Percentiles rank a stretch among this genome's conserved stretches.
These are phyloP conservation scores for Gymnoscopelus microlampas DNA, from an alignment of 2,797 vertebrate species.

Conservation along the genomic window DNA sequence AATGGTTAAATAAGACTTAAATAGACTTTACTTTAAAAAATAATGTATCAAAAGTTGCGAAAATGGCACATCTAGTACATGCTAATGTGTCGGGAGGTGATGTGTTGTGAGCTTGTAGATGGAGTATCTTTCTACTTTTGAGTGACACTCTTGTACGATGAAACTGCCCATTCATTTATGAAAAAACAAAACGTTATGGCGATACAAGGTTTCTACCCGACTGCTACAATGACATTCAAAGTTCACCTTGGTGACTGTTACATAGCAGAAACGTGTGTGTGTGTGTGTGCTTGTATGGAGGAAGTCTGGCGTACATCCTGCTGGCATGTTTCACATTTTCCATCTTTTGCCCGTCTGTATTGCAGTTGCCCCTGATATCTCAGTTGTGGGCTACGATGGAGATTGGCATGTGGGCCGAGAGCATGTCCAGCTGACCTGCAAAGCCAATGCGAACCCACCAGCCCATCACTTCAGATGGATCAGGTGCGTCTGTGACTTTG, in stretches of 20 bases:
- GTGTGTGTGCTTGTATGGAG: neutral
- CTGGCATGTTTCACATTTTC: neutral
- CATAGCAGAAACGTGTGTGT: neutral
- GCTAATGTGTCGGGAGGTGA: no score
- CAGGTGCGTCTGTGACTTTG: constrained; percentile 82
- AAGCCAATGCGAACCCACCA: constrained; percentile 94
- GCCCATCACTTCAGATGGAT: constrained; percentile 93
- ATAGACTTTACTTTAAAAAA: no score
- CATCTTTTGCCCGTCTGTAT: neutral
- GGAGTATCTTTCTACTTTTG: no score
- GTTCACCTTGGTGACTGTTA: neutral
- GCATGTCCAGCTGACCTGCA: constrained; percentile 93
- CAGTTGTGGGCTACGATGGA: constrained; percentile 93
- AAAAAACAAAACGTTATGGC: no score
- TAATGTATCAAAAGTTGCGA: no score
- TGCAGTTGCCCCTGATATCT: constrained; percentile 94
- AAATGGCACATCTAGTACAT: no score
- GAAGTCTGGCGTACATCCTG: neutral
- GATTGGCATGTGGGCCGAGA: constrained; percentile 95
- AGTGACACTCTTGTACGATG: no score
- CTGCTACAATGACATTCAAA: neutral
- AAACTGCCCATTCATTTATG: no score
- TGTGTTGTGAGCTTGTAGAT: no score
- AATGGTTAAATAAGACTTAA: no score
- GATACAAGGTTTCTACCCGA: no score